Conservation (phyloP, 1,140 invertebrate genomes). For the Cyclina sinensis region DNA sequence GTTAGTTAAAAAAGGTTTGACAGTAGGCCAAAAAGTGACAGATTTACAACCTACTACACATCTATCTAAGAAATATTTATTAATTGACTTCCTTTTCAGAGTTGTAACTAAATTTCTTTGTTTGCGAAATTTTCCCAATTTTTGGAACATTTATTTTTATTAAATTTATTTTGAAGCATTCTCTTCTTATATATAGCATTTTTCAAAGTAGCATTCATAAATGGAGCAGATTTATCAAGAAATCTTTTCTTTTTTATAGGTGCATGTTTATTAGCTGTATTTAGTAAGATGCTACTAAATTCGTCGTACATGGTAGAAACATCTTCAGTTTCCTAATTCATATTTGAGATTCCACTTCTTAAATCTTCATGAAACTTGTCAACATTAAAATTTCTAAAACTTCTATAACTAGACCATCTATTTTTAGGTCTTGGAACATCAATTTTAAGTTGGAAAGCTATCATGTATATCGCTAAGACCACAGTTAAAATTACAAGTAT, state of each 20-base stretch:
- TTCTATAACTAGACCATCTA: conserved; percentile 3
- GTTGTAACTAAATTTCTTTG: conserved; percentile 20
- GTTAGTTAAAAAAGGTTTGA: conserved; percentile 70
- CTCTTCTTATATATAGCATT: conserved; percentile 48
- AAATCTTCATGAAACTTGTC: neutral
- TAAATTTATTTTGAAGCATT: neutral
- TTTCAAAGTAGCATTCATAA: conserved; percentile 59
- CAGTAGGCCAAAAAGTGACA: conserved; percentile 67
- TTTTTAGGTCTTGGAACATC: neutral
- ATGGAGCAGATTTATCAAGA: conserved; percentile 17
- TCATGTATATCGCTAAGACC: conserved; percentile 19
- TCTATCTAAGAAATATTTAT: conserved; percentile 62
- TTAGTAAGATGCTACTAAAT: neutral
- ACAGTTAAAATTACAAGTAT: neutral
- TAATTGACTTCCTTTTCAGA: conserved; percentile 50
- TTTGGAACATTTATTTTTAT: neutral
- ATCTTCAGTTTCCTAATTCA: neutral
- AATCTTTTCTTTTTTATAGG: conserved; percentile 54
- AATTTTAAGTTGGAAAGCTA: neutral
- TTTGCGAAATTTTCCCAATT: conserved; percentile 52
- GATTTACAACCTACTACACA: conserved; percentile 45
- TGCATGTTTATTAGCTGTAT: conserved; percentile 42
- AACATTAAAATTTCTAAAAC: neutral
- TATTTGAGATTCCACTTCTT: neutral
- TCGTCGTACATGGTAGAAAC: neutral